These are phyloP conservation scores for Orchesellides sinensis DNA, from an alignment of 2,888 invertebrate species.

Conservation along the genomic window DNA sequence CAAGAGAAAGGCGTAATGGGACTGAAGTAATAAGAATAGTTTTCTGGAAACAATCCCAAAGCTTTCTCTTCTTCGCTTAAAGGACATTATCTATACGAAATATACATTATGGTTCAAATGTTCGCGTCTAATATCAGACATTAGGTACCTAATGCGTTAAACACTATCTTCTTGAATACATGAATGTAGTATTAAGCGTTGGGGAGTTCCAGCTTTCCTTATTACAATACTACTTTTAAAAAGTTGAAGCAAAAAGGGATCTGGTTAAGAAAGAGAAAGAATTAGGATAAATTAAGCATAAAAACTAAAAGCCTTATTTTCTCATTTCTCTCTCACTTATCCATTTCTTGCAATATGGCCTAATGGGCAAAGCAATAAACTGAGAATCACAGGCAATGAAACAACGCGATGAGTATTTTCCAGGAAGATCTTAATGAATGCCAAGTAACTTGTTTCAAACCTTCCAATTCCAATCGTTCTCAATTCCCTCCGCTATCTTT, in stretches of 20 bases:
- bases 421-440: conserved; percentile 44
- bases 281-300: conserved; percentile 44
- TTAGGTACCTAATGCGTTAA: too few relatives aligned
- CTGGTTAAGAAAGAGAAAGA: conserved; percentile 21
- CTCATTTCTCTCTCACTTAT: neutral
- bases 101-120: too few relatives aligned
- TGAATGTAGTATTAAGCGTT: too few relatives aligned
- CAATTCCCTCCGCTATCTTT: conserved; percentile 16
- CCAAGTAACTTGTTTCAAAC: conserved; percentile 4
- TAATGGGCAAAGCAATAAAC: conserved; percentile 14
- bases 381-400: conserved; percentile 13
- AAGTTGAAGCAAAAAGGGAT: conserved; percentile 1
- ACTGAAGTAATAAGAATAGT: neutral
- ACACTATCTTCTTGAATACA: too few relatives aligned
- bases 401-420: conserved; percentile 15
- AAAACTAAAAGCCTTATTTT: conserved; percentile 21
- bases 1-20: neutral
- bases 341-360: neutral
- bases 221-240: neutral
- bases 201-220: too few relatives aligned
- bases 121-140: too few relatives aligned
- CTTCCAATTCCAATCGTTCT: conserved; percentile 16
- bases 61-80: too few relatives aligned
- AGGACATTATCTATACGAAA: too few relatives aligned
- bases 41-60: conserved; percentile 36